Evolutionary conservation across 2,113 vertebrate genomes (phyloP), one percentile per base, ranked within the genome.

Genomic region (Pygoscelis antarcticus): DNA sequence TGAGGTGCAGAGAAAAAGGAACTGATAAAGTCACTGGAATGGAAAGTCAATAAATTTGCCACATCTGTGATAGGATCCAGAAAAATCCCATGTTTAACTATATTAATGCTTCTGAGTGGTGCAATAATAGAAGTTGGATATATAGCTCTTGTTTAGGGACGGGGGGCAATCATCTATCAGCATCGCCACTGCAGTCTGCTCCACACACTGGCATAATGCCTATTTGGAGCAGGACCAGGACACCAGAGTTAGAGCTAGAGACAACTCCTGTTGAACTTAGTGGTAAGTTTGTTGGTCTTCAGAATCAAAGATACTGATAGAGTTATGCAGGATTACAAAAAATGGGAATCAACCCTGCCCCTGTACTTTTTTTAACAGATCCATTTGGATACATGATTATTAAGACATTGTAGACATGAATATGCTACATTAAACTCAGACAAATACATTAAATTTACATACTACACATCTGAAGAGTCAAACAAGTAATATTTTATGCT

Each of bases 51-150:
- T 91, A 92, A 82, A 83, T 94, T 82, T 92, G 46, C 69, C 77
- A 82, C 70, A 70, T 75, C 51, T 86, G 36, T 75, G 71, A 89
- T 40, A 83, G 87, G 77, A 94, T 95, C 83, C 83, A 91, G 77
- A 92, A 93, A 82, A 92, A 87, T 76, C 52, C 36, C 38, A 76
- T n/a, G 86, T 92, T 95, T 82, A 93, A 91, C 90, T 92, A 25
- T 91, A 95, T 93, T 89, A 90, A 89, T 68, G 47, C 61, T 72
- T 78, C 62, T 2, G 7, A 85, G 57, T 55, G 57, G 87, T 79
- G 36, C 74, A 92, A 87, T 93, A 93, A 90, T 38, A 85, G 65
- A 87, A 95, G 52, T 5, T 76, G 83, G 77, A 97, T 87, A 95
- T 87, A 96, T 61, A 85, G 87, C 77, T 87, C 74, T 71, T 91